Evolutionary conservation across 2,113 vertebrate genomes (phyloP).

Genomic region (Aramus guarauna): DNA sequence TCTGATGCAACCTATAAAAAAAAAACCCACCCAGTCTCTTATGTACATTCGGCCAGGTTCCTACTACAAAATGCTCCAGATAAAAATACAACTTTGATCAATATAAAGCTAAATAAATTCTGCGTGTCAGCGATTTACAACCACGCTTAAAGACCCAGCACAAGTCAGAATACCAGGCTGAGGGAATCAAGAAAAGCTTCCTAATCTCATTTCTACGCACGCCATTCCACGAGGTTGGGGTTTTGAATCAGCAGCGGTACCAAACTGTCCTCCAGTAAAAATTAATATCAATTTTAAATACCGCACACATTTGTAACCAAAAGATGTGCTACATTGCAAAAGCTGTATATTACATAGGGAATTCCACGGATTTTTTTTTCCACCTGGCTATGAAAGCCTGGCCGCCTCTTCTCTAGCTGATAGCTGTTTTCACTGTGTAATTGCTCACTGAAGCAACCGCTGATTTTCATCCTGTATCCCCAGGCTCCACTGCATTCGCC

Average conservation of each 20-base stretch:
- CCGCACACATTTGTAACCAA: not conserved
- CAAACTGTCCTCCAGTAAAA: not conserved
- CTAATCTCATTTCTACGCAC: not conserved
- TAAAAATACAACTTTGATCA: not conserved
- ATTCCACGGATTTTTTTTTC: not conserved
- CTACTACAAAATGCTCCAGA: not conserved
- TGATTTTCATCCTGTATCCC: not conserved
- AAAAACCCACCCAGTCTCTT: not conserved
- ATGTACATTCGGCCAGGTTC: rapidly evolving
- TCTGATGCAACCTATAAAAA: not conserved
- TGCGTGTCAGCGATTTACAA: not conserved
- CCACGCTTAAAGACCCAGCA: not conserved
- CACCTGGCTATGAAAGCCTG: not conserved
- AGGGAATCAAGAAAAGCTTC: not conserved
- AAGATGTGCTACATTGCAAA: not conserved
- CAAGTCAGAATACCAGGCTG: not conserved
- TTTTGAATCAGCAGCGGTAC: rapidly evolving
- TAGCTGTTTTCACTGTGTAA: not conserved
- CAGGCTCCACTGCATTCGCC: not conserved
- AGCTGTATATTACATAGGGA: not conserved
- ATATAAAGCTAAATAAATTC: not conserved
- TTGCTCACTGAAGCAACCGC: not conserved
- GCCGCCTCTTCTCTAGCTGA: not conserved
- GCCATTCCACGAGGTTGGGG: rapidly evolving
- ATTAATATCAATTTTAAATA: not conserved